phyloP scores from a whole-genome alignment of 2,797 vertebrate species.

The Staurois parvus region DNA sequence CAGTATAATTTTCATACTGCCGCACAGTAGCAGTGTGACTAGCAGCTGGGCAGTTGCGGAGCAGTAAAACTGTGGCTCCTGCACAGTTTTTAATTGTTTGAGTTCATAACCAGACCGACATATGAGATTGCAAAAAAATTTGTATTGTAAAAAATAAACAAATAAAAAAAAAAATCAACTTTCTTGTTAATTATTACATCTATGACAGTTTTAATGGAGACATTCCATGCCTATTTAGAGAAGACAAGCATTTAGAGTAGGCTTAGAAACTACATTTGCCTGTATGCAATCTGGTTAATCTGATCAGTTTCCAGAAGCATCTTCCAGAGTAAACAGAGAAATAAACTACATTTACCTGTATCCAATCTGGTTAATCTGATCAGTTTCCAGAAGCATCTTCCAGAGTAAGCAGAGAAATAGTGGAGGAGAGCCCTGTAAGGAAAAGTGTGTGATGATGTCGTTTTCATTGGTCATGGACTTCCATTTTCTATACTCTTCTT shows the following conservation, averaged over 20 bases:
- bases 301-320: slow-evolving; percentile 98
- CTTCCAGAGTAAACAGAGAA: slow-evolving; percentile 98
- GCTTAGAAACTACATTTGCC: slow-evolving; percentile 66
- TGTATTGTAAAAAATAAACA: too few relatives aligned
- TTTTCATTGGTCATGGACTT: slow-evolving; percentile 98
- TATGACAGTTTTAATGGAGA: too few relatives aligned
- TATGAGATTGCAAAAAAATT: too few relatives aligned
- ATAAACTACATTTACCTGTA: slow-evolving; percentile 77
- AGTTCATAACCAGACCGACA: too few relatives aligned
- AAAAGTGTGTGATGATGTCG: slow-evolving; percentile 96
- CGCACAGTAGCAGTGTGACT: too few relatives aligned
- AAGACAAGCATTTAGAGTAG: not conserved
- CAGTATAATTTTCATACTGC: too few relatives aligned
- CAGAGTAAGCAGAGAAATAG: slow-evolving; percentile 97
- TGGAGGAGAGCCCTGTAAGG: slow-evolving; percentile 90
- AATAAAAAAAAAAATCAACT: too few relatives aligned
- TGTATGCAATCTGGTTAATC: slow-evolving; percentile 94
- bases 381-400: slow-evolving; percentile 98
- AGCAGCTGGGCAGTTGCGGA: too few relatives aligned
- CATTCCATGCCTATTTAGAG: too few relatives aligned
- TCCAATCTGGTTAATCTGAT: slow-evolving; percentile 97
- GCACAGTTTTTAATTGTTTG: too few relatives aligned
- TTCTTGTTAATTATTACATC: too few relatives aligned
- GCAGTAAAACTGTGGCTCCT: too few relatives aligned
- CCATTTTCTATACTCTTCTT: slow-evolving; percentile 98